Evolutionary conservation across 1,140 invertebrate genomes (phyloP).

Genomic region (Achatina immaculata): DNA sequence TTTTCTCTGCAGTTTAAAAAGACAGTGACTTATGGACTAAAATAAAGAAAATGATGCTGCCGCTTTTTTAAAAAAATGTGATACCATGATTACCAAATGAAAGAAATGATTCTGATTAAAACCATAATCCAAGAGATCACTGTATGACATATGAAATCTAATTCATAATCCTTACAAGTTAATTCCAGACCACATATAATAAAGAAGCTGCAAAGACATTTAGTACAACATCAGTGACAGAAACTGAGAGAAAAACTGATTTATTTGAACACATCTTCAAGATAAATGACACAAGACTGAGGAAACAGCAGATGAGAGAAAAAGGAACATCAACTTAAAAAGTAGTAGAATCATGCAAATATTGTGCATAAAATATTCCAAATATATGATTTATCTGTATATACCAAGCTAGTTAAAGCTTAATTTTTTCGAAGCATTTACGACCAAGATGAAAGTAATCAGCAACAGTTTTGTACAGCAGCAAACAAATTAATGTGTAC

Average conservation of each 20-base stretch:
- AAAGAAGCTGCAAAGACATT: no score
- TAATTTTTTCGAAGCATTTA: background rate
- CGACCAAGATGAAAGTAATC: background rate
- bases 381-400: background rate
- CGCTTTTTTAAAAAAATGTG: background rate
- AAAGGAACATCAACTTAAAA: background rate
- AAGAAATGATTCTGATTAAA: background rate
- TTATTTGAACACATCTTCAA: background rate
- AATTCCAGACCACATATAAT: no score
- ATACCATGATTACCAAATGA: background rate
- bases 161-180: background rate
- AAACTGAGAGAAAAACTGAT: no score
- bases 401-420: background rate
- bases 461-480: background rate
- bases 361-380: background rate
- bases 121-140: background rate
- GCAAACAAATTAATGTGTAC: background rate
- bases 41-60: background rate
- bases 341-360: background rate
- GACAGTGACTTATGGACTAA: background rate
- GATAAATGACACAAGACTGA: background rate
- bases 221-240: no score
- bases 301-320: background rate
- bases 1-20: background rate
- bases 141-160: background rate